Evolutionary conservation across 2,888 invertebrate species (phyloP).

Genomic region (Prosopocoilus inquinatus): DNA sequence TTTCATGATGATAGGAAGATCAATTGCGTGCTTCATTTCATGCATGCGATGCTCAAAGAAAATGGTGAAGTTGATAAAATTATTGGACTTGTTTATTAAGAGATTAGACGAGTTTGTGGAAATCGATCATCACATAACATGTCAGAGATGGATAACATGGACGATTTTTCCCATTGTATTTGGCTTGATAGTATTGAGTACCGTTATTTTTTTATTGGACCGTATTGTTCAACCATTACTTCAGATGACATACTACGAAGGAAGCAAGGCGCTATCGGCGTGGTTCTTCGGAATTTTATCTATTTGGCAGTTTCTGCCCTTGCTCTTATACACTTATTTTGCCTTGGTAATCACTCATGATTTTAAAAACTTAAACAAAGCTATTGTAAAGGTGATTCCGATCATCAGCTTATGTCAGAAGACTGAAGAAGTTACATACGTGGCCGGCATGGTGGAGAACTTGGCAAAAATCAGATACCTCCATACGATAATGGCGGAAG

Average conservation of each 20-base stretch:
- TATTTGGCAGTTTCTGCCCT: conserved; percentile 31
- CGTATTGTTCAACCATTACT: background rate
- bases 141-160: conserved; percentile 2
- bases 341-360: conserved; percentile 22
- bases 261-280: conserved; percentile 11
- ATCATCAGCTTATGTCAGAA: conserved; percentile 13
- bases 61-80: conserved; percentile 27
- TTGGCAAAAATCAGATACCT: conserved; percentile 27
- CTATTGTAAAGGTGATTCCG: conserved; percentile 10
- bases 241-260: background rate
- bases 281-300: conserved; percentile 29
- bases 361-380: conserved; percentile 26
- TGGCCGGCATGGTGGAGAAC: conserved; percentile 17
- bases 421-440: conserved; percentile 7
- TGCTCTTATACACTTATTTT: conserved; percentile 32
- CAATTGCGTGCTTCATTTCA: conserved; percentile 24
- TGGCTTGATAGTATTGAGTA: background rate
- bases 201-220: background rate
- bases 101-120: conserved; percentile 11
- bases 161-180: conserved; percentile 11
- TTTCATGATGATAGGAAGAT: conserved; percentile 20
- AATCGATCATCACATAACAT: background rate
- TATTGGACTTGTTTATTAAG: conserved; percentile 27
- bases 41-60: conserved; percentile 21
- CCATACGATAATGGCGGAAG: conserved; percentile 29